Base-by-base conservation (phyloP, 2,113 vertebrate genomes). In the Talpa occidentalis region DNA sequence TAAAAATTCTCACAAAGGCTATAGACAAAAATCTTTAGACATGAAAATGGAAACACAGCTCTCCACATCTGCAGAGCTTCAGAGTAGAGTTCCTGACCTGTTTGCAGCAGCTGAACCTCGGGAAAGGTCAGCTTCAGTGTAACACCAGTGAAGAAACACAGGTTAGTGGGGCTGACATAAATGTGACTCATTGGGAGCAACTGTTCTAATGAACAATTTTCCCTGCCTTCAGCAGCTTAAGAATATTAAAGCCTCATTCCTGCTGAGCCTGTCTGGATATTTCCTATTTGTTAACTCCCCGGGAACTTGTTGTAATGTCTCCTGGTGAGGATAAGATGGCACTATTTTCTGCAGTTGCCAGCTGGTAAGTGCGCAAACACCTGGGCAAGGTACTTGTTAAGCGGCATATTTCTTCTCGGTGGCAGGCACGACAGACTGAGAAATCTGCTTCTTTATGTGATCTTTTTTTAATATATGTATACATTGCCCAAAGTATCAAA, bases 261-360 rank as follows among this genome's bases (percentile, higher is more conserved):
- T 96, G 88, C 56, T 56, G 92, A 85, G 78, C 26, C 24, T 9
- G 30, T 90, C 78, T 70, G 85, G 76, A 52, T 77, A 64, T 32
- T 74, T 96, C 87, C 97, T 95, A 74, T 97, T 92, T 94, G 54
- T 90, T 97, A 95, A 76, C 59, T 96, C 96, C 90, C 95, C 42
- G 66, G 88, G 96, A 98, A 92, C 66, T 80, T 97, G 83, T 62
- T 73, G 78, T 15, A 90, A 52, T 37, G 28, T 95, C 72, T 97
- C 85, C 81, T 37, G 30, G 76, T 74, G 88, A 95, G 70, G 56
- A 76, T 49, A 78, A 96, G 88, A 95, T 10, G 7, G 17, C 72
- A 76, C 79, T 82, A 35, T 94, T 96, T 22, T 22, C 93, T 91
- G 87, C 49, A 83, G 66, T 59, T 92, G 96, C 56, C 94, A 93